Base-by-base conservation (phyloP, 2,113 vertebrate species). In the Diadophis punctatus region DNA sequence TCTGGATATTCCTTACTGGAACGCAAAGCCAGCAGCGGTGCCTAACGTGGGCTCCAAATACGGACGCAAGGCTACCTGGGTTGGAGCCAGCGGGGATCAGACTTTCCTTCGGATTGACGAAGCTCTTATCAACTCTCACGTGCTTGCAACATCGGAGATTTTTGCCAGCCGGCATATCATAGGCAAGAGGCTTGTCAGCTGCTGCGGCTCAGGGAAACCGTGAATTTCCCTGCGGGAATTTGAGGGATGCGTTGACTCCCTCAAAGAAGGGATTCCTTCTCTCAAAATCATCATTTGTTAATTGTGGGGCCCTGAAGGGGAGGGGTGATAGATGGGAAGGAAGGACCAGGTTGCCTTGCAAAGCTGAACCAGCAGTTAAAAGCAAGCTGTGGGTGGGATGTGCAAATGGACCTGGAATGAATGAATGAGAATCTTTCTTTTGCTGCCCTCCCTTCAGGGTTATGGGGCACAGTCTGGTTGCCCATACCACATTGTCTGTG, bases 101-200 rank as follows among this genome's bases (percentile, higher is more conserved):
- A 99, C 99, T 11, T 99, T 99, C 94, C 97, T 99, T 89, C 97
- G 99, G 87, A 99, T 99, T 0, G 99, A 99, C 12, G 99, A 99
- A 98, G 99, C 99, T 53, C 99, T 99, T 49, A 99, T 99, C 96
- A 99, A 99, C 97, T 99, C 99, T 90, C 99, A 99, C 43, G 99
- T 99, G 87, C 98, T 99, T 89, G 98, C 99, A 92, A 99, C 99
- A 84, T 99, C 99, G 5, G 99, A 99, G 97, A 99, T 99, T 96
- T 99, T 99, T 97, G 99, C 99, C 95, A 99, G 99, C 98, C 99
- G 98, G 95, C 98, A 99, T 95, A 99, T 99, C 93, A 99, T 99
- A 97, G 98, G 98, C 97, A 98, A 98, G 97, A 84, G 22, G 14
- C 23, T 63, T 11, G 60, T 53, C 56, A 14, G 49, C 90, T 46